Percentiles rank a stretch among this genome's conserved stretches.
phyloP scores from a whole-genome alignment of 1,140 invertebrate genomes.

The Hypsibius dujardini region DNA sequence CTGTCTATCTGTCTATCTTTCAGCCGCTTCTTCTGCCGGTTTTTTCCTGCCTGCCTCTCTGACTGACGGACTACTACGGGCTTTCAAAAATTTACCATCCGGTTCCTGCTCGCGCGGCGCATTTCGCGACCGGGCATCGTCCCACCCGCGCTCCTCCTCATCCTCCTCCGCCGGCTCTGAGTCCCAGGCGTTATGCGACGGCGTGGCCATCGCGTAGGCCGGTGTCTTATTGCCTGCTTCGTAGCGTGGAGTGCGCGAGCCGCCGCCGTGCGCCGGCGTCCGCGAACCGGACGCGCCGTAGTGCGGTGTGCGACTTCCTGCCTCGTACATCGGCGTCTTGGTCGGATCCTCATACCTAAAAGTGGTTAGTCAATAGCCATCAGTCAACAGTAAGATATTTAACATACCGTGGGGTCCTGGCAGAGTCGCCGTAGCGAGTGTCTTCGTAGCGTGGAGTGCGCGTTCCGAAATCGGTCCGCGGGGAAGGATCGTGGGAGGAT shows the following conservation, averaged over 20 bases:
- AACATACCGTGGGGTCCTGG: background rate
- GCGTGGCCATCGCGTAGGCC: constrained; percentile 43
- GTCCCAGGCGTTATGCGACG: constrained; percentile 44
- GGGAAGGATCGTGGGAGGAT: too few species aligned
- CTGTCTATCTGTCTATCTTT: too few species aligned
- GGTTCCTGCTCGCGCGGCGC: background rate
- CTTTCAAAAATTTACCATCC: background rate
- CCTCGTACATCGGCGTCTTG: constrained; percentile 68
- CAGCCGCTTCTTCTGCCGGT: too few species aligned
- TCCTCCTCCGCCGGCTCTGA: background rate
- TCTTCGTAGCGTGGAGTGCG: too few species aligned
- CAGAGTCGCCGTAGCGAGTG: background rate
- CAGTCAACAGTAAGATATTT: too few species aligned
- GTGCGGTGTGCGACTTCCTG: constrained; percentile 40
- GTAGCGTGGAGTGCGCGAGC: constrained; percentile 41
- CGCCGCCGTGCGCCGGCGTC: constrained; percentile 35
- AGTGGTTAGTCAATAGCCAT: too few species aligned
- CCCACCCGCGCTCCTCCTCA: background rate
- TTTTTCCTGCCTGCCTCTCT: too few species aligned
- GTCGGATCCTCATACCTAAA: constrained; percentile 42
- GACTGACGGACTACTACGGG: background rate
- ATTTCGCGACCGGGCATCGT: background rate
- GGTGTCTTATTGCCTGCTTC: constrained; percentile 13
- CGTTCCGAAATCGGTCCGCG: too few species aligned
- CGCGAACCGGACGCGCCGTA: too few species aligned